Base-by-base conservation (phyloP, 37 sponge, comb jelly and placozoan genomes). In the Axinella damicornis region DNA sequence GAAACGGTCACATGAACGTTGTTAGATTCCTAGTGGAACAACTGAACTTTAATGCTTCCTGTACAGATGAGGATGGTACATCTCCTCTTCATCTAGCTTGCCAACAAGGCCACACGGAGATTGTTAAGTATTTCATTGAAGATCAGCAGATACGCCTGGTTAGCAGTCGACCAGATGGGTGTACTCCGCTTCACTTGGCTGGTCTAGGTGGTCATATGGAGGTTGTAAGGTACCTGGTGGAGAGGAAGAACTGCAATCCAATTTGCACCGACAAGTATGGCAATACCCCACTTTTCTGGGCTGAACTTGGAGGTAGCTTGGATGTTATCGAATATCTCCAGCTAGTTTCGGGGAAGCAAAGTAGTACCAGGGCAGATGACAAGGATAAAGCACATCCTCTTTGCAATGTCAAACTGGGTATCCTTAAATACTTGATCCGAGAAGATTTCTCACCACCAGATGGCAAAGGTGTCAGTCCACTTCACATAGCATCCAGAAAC, bases 121-220 rank as follows among this genome's bases (percentile, higher is more conserved):
- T 53, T 65, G 68, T 58, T 24, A 19, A 31, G 39, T 58, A 65
- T 38, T 38, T 77, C 0, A 60, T 60, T 34, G 37, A 31, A 31
- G 38, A 77, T 31, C 30, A 18, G 37, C n/a, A 46, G 9, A 46
- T 46, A 9, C 4, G 46, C 9, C 46, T 9, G 4, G 9, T 9
- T 46, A 46, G 4, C 46, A 46, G 46, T 9, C 46, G 46, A 46
- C 46, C 9, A 0, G 62, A 80, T 25, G 81, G 67, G 24, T 69
- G 53, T 66, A 74, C 67, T 84, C 54, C 56, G 1, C 84, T 77
- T 61, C 78, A 82, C 40, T 21, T 64, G 13, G 74, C 84, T 31
- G 76, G 52, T 33, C 65, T 37, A 34, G 53, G 30, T n/a, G 76
- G 84, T 1, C 66, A 73, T 11, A 24, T 74, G 5, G 84, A 74